Evolutionary conservation across 2,888 invertebrate genomes (phyloP).

Genomic region (Crematogaster levior): DNA sequence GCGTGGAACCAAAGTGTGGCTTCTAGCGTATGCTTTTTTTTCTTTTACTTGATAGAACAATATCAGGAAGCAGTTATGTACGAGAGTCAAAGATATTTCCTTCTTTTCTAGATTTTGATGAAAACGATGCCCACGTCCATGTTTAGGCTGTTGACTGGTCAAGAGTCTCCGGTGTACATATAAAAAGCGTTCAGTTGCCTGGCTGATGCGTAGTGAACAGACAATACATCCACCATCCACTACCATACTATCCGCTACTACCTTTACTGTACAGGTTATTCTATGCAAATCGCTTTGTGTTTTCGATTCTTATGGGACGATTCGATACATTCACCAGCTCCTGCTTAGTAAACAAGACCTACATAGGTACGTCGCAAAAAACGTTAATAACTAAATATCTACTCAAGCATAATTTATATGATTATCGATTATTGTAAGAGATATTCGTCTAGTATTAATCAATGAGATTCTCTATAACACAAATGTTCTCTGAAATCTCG

Average conservation of each 20-base stretch:
- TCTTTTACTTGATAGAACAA: not conserved
- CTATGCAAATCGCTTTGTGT: slow-evolving; percentile 79
- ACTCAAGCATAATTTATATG: slow-evolving; percentile 79
- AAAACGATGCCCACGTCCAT: slow-evolving; percentile 99
- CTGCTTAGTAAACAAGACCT: slow-evolving; percentile 75
- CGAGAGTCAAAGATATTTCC: not conserved
- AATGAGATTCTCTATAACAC: slow-evolving; percentile 74
- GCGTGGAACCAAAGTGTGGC: not conserved
- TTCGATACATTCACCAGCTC: slow-evolving; percentile 77
- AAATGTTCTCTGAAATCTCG: slow-evolving; percentile 2
- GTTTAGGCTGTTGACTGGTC: slow-evolving; percentile 99
- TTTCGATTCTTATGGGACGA: slow-evolving; percentile 76
- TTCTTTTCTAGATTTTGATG: slow-evolving; percentile 96
- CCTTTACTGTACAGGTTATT: slow-evolving; percentile 79
- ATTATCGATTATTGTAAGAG: slow-evolving; percentile 64
- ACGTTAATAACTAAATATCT: slow-evolving; percentile 79
- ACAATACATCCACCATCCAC: slow-evolving; percentile 85
- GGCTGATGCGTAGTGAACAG: slow-evolving; percentile 84
- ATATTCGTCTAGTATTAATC: slow-evolving; percentile 64
- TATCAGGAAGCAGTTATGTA: not conserved
- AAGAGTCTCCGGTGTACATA: slow-evolving; percentile 99
- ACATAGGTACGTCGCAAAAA: slow-evolving; percentile 74
- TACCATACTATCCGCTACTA: slow-evolving; percentile 77
- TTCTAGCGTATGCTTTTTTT: not conserved
- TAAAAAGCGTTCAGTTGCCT: slow-evolving; percentile 86